phyloP scores from a whole-genome alignment of 2,797 vertebrate species.

The Chaunax sp. region DNA sequence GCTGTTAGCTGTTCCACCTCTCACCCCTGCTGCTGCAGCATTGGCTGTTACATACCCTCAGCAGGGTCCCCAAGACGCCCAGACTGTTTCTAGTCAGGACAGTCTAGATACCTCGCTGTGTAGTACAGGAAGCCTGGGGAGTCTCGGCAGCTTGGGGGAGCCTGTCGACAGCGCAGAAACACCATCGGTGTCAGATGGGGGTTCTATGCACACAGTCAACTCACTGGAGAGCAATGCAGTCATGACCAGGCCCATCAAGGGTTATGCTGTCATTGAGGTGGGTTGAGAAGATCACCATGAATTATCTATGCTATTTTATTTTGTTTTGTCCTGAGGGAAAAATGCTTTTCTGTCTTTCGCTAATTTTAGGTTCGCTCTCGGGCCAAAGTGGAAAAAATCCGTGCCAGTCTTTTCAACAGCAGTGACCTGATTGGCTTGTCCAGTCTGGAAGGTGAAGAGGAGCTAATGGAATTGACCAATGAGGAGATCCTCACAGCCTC shows the following conservation, averaged over 20 bases:
- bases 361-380: constrained; percentile 90
- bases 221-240: constrained; percentile 89
- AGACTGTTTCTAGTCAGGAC: constrained; percentile 95
- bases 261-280: constrained; percentile 98
- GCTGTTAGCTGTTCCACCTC: constrained; percentile 79
- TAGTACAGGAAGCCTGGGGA: constrained; percentile 95
- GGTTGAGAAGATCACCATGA: constrained; percentile 32
- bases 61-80: constrained; percentile 86
- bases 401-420: constrained; percentile 97
- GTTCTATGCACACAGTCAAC: constrained; percentile 91
- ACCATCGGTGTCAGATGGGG: constrained; percentile 87
- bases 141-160: constrained; percentile 93
- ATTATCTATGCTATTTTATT: neutral
- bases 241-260: constrained; percentile 90
- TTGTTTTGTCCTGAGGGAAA: constrained; percentile 4
- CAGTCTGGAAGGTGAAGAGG: constrained; percentile 95
- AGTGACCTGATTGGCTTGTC: constrained; percentile 97
- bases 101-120: constrained; percentile 95
- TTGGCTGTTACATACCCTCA: constrained; percentile 75
- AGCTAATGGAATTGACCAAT: constrained; percentile 97
- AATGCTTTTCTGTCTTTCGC: neutral
- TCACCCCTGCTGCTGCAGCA: constrained; percentile 81
- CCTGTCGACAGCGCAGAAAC: constrained; percentile 90
- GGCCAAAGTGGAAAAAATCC: constrained; percentile 98
- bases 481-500: constrained; percentile 98